Conservation (phyloP, 1,140 invertebrate species). For the Bombus huntii region DNA sequence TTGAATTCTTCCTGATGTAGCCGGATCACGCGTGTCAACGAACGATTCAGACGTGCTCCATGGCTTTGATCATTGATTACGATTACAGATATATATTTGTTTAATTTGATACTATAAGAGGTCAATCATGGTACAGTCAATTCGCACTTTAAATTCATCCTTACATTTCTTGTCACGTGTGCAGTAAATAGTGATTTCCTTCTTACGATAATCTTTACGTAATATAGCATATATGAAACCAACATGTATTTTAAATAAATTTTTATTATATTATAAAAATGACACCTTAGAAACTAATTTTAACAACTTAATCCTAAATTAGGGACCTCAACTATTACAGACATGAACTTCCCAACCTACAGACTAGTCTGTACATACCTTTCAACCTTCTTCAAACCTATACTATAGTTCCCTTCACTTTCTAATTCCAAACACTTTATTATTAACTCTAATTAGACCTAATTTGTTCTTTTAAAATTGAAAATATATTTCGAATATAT, state of each 20-base stretch:
- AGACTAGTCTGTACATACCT: too few relatives aligned
- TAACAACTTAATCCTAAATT: too few relatives aligned
- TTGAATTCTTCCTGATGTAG: conserved; percentile 30
- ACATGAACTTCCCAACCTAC: too few relatives aligned
- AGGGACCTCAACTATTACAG: too few relatives aligned
- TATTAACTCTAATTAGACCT: too few relatives aligned
- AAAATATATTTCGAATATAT: too few relatives aligned
- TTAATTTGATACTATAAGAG: background rate
- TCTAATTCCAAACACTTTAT: background rate
- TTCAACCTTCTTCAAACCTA: background rate
- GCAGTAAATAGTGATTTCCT: background rate
- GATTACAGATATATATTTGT: conserved; percentile 10
- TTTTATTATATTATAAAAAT: too few relatives aligned
- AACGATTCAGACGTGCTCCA: conserved; percentile 28
- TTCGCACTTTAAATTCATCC: background rate
- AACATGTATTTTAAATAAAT: too few relatives aligned
- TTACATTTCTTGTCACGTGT: background rate
- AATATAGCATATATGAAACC: too few relatives aligned
- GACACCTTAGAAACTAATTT: too few relatives aligned
- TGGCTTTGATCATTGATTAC: conserved; percentile 33
- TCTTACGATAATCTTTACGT: background rate
- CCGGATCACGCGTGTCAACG: conserved; percentile 16
- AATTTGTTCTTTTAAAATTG: too few relatives aligned
- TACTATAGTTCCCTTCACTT: background rate
- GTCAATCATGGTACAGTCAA: background rate